Percentiles rank a stretch among this genome's conserved stretches.
Evolutionary conservation across 2,113 vertebrate genomes (phyloP).

Genomic region (Dicaeum eximium): DNA sequence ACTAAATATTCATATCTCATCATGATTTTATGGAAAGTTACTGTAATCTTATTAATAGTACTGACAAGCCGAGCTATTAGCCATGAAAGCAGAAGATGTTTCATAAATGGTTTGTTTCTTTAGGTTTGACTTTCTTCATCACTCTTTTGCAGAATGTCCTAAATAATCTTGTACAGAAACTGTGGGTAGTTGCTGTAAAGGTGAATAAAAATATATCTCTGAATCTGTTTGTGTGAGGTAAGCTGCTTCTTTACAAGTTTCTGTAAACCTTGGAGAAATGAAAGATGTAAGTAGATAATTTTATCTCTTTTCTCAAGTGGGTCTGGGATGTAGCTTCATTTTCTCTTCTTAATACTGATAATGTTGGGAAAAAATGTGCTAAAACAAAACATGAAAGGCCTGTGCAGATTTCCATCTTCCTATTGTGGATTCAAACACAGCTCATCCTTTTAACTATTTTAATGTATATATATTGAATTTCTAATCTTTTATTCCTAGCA

Average conservation of each 20-base stretch:
- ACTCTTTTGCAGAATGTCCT: background rate
- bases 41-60: background rate
- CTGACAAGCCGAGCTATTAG: background rate
- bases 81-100: background rate
- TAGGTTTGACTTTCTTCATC: background rate
- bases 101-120: background rate
- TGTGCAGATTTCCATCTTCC: background rate
- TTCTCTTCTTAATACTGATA: background rate
- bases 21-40: background rate
- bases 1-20: background rate
- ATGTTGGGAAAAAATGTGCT: background rate
- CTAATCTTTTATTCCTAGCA: background rate
- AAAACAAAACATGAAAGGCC: background rate
- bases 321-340: background rate
- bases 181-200: background rate
- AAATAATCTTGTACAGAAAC: background rate
- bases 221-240: background rate
- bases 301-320: background rate
- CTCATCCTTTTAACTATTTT: background rate
- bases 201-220: background rate
- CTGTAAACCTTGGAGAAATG: background rate
- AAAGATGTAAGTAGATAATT: background rate
- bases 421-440: background rate
- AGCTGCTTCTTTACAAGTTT: background rate
- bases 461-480: background rate